These are phyloP conservation scores for Agrotis segetum DNA, from an alignment of 2,888 invertebrate species.

Conservation along the genomic window DNA sequence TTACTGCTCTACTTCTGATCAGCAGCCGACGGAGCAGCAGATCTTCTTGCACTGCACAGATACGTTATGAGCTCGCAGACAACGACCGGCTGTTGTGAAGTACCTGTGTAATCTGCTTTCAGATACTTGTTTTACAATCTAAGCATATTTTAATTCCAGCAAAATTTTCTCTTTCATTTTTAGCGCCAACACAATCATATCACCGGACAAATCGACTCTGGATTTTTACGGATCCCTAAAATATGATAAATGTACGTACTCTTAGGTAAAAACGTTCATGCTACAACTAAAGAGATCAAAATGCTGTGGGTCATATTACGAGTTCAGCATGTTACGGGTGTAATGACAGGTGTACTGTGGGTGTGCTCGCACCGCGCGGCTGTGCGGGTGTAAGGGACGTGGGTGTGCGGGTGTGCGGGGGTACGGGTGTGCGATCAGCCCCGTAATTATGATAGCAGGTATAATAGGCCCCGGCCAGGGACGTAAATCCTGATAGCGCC, in stretches of 20 bases:
- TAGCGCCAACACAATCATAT: not conserved
- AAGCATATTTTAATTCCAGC: not conserved
- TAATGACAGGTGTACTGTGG: slow-evolving; percentile 53
- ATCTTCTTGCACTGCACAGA: not conserved
- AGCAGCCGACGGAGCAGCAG: not conserved
- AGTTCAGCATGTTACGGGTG: slow-evolving; percentile 4
- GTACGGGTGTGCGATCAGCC: slow-evolving; percentile 61
- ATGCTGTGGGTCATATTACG: not conserved
- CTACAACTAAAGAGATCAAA: not conserved
- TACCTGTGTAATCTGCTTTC: not conserved
- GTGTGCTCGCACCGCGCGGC: not conserved
- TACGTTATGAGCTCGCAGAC: not conserved
- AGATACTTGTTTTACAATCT: not conserved
- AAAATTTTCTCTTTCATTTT: not conserved
- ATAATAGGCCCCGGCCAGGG: slow-evolving; percentile 62
- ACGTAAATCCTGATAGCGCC: slow-evolving; percentile 60
- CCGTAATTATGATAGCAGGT: slow-evolving; percentile 66
- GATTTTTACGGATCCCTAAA: not conserved
- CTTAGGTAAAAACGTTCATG: not conserved
- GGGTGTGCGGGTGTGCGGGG: not conserved
- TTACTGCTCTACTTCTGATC: not conserved
- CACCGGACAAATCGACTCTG: not conserved
- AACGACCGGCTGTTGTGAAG: not conserved
- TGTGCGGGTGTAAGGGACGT: slow-evolving; percentile 5
- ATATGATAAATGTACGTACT: not conserved